These are phyloP conservation scores for Perca fluviatilis DNA, from an alignment of 2,113 vertebrate species.

Conservation along the genomic window DNA sequence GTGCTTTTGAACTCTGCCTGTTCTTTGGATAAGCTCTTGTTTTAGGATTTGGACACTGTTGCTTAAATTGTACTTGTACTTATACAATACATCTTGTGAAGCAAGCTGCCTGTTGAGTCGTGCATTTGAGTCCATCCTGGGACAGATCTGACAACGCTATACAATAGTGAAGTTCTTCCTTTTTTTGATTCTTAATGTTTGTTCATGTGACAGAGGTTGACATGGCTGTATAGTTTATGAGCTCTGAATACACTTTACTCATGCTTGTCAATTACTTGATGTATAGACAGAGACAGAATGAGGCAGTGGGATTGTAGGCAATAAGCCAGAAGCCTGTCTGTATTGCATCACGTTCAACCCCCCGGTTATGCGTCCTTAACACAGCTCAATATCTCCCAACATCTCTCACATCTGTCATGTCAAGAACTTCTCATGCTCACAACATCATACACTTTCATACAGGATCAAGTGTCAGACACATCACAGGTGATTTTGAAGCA, in stretches of 20 bases:
- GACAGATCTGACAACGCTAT: not conserved
- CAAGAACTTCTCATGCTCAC: conserved; percentile 38
- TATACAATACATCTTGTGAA: no score
- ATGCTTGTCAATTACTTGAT: not conserved
- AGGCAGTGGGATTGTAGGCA: conserved; percentile 3
- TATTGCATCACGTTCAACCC: conserved; percentile 39
- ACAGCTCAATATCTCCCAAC: conserved; percentile 67
- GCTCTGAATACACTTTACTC: not conserved
- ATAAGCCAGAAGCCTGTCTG: conserved; percentile 37
- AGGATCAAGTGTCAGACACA: conserved; percentile 37
- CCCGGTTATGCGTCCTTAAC: conserved; percentile 54
- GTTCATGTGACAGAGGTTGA: not conserved
- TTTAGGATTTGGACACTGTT: no score
- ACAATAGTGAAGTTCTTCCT: not conserved
- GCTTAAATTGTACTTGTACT: no score
- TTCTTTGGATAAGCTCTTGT: no score
- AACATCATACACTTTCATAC: not conserved
- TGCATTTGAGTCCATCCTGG: no score
- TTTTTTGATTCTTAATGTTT: not conserved
- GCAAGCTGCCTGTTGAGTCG: no score
- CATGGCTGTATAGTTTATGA: not conserved
- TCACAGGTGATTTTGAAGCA: conserved; percentile 40
- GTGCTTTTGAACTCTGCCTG: no score
- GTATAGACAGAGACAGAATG: not conserved
- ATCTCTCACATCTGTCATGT: conserved; percentile 69